Base-by-base conservation (phyloP, 2,888 invertebrate species). In the Polydrusus pterygomalis region DNA sequence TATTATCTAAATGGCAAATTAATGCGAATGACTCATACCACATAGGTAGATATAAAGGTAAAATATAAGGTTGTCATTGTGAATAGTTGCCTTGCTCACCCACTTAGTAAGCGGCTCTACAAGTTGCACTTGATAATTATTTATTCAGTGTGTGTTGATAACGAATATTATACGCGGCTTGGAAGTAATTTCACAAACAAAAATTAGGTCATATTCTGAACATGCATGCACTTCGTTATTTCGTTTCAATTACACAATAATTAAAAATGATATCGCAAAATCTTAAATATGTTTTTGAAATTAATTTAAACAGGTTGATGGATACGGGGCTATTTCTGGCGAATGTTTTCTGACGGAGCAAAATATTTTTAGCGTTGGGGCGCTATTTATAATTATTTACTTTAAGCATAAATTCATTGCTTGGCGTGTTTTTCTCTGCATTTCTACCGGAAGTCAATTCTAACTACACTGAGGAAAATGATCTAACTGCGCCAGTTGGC, bases 141-240 rank as follows among this genome's bases (percentile, higher is more conserved):
- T 64, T 64, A 64, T 64, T 64, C 64, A 64, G 25, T 34, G n/a
- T 30, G 47, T 64, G 62, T 49, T 25, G 63, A 63, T 63, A 63
- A 63, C 43, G 25, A 63, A 63, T 63, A 43, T 63, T 47, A 49
- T 64, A 6, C 64, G 17, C 25, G 45, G 49, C 25, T 15, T 64
- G 64, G 49, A 47, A 64, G 45, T 47, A 47, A 34, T 64, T 30
- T n/a, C n/a, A 38, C 10, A 38, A 38, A 38, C 20, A 34, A 47
- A 64, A 64, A 64, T 64, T 34, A 15, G 64, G 64, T 64, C 64
- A 64, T 63, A 54, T 25, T 54, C 54, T 54, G 34, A 58, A 58
- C 34, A 34, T 34, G 30, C 34, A 56, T 56, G 58, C 38, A 25
- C 58, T 58, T 30, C 8, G 30, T n/a, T 17, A 30, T 38, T 38